Evolutionary conservation across 2,113 vertebrate genomes (phyloP), one percentile per base, ranked within the genome.

Genomic region (Symphodus melops): DNA sequence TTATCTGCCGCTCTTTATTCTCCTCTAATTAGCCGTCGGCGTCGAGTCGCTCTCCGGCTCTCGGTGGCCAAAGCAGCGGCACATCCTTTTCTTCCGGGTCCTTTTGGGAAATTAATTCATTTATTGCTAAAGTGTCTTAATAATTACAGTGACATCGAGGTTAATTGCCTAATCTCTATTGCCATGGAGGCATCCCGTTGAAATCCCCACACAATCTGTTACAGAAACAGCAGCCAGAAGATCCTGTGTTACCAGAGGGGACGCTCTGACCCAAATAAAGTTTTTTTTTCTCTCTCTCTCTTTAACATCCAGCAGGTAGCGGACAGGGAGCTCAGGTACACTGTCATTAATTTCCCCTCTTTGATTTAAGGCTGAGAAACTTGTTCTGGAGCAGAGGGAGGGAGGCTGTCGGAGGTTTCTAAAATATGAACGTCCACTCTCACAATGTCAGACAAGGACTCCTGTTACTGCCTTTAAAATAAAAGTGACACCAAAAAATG

Each of bases 131-230:
- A 86, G 82, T 85, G 86, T 88, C 79, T 88, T 88, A 81, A 88
- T 90, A 88, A 88, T 90, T 88, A 87, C 86, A 87, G 77, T 85
- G 84, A 84, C 89, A 82, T 63, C 1, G 63, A 77, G 86, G 86
- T 90, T 90, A 90, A 90, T 90, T 88, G 86, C 80, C 83, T 86
- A 82, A 88, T 87, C 89, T 83, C 84, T 70, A 33, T 76, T 84
- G 89, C 70, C 83, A 86, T 59, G 65, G 74, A 83, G 75, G 73
- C 83, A 57, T 86, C 74, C 73, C 11, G 1, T 61, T 79, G 76
- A 81, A 86, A 86, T 89, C 88, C 88, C 86, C 66, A 82, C 83
- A 81, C 86, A 90, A 87, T 88, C 81, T 88, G 84, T 85, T 87
- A 83, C 78, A 87, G 84, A 81, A 85, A 71, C 86, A 84, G 88